Conservation (phyloP, 1,140 invertebrate genomes). For the Harlomillsia oculata region DNA sequence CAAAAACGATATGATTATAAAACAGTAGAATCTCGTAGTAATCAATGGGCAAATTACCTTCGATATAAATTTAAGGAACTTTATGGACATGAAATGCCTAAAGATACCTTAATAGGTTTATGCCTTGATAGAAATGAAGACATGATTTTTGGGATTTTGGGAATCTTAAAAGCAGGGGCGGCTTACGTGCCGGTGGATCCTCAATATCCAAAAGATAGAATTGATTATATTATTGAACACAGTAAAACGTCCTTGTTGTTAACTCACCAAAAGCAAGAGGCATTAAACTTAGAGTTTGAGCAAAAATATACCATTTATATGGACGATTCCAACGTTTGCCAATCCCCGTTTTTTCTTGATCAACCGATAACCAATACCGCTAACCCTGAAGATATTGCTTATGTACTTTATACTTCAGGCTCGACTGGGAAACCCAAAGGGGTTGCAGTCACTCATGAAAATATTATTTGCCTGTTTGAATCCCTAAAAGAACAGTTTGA, state of each 20-base stretch:
- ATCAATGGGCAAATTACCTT: not conserved
- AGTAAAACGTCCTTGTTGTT: not conserved
- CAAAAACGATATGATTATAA: not conserved
- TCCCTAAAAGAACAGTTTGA: not conserved
- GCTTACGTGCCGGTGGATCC: slow-evolving; percentile 14
- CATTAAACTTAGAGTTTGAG: not conserved
- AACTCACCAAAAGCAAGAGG: not conserved
- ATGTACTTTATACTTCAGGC: slow-evolving; percentile 20
- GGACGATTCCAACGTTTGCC: not conserved
- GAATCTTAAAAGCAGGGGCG: slow-evolving; percentile 1
- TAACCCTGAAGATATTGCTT: not conserved
- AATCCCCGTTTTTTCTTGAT: too few relatives aligned
- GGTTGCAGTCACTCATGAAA: slow-evolving; percentile 6
- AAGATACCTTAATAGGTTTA: not conserved
- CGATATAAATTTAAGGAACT: too few relatives aligned
- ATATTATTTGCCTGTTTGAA: not conserved
- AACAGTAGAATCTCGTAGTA: not conserved
- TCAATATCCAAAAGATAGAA: not conserved
- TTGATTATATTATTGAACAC: slow-evolving; percentile 8
- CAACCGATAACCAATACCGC: too few relatives aligned
- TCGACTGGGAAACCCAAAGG: slow-evolving; percentile 19
- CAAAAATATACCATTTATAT: not conserved
- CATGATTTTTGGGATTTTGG: slow-evolving; percentile 2
- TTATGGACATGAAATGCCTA: not conserved
- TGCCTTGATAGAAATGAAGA: not conserved